Evolutionary conservation across 2,888 invertebrate species (phyloP), one percentile per base, ranked within the genome.

Genomic region (Patella ulyssiponensis): DNA sequence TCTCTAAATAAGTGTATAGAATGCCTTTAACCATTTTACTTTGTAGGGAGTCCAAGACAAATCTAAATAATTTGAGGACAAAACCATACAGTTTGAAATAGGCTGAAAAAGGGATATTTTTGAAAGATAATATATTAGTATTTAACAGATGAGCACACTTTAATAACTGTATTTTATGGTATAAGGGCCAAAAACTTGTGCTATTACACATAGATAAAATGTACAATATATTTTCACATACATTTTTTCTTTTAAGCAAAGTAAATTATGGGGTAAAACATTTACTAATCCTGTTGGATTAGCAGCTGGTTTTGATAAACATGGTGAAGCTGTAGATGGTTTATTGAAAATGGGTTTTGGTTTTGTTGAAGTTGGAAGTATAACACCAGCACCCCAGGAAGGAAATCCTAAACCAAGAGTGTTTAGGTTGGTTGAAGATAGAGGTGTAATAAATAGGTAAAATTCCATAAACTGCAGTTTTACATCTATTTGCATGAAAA

Each of bases 261-360:
- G 95, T 0, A 93, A 93, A 76, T 93, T 98, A 72, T 95, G 96
- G 91, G 94, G 94, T n/a, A 78, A 94, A 81, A 91, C 94, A 17
- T 94, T 99, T 80, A 93, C 93, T 76, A 98, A 98, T 93, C 99
- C 99, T 0, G 92, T 99, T 85, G 99, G 99, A n/a, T 95, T 99
- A 88, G 99, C 99, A 51, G 99, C 99, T 78, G 99, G 99, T 9
- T 99, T 99, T 93, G 99, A 99, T 92, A 99, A 99, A 92, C 95
- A 99, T 92, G 98, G 95, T 9, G 98, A 98, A 93, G 97, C 96
- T 33, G 93, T 98, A 2, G 92, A 94, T 86, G 96, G 97, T 0
- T 92, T 99, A 64, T 93, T 94, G 80, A 94, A 95, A 87, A 92
- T 97, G 78, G 99, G 99, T 0, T 98, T 99, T 92, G 96, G 98